Conservation (phyloP, 37 sponge, comb jelly and placozoan species). For the Chondrosia reniformis region DNA sequence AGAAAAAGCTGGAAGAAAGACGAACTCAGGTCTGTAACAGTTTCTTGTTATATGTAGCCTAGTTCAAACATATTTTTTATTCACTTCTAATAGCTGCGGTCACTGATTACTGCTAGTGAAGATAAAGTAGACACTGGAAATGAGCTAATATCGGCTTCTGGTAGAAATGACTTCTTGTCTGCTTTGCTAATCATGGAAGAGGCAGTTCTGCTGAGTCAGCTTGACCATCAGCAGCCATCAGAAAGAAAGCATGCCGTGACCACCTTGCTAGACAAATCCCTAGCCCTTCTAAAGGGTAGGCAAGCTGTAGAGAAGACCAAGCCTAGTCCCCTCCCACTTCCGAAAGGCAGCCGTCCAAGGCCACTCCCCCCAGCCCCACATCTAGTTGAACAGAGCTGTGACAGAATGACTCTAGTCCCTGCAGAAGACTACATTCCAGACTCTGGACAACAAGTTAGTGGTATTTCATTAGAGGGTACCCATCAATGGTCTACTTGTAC, state of each 20-base stretch:
- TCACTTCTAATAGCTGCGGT: not conserved
- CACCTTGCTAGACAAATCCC: not conserved
- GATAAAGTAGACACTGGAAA: not conserved
- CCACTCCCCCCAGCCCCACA: slow-evolving; percentile 49
- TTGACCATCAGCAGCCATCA: not conserved
- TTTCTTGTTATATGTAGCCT: not conserved
- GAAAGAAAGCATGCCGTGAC: not conserved
- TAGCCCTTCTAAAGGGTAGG: not conserved
- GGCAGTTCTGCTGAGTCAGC: not conserved
- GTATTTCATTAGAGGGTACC: not conserved
- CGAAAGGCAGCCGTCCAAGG: not conserved
- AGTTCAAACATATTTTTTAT: not conserved
- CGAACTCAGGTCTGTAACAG: slow-evolving; percentile 24
- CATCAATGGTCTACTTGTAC: not conserved
- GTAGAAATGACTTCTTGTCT: not conserved
- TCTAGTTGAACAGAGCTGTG: slow-evolving; percentile 39
- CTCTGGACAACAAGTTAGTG: slow-evolving; percentile 28
- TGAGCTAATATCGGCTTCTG: not conserved
- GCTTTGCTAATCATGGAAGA: not conserved
- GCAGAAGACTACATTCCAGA: slow-evolving; percentile 34
- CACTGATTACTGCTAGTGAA: slow-evolving; percentile 3
- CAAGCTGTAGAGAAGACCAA: not conserved
- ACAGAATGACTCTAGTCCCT: slow-evolving; percentile 69
- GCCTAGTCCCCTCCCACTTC: too few species aligned
- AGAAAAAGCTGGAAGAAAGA: slow-evolving; percentile 14